Evolutionary conservation across 2,797 vertebrate genomes (phyloP).

Genomic region (Microctenopoma stevenorrisi): DNA sequence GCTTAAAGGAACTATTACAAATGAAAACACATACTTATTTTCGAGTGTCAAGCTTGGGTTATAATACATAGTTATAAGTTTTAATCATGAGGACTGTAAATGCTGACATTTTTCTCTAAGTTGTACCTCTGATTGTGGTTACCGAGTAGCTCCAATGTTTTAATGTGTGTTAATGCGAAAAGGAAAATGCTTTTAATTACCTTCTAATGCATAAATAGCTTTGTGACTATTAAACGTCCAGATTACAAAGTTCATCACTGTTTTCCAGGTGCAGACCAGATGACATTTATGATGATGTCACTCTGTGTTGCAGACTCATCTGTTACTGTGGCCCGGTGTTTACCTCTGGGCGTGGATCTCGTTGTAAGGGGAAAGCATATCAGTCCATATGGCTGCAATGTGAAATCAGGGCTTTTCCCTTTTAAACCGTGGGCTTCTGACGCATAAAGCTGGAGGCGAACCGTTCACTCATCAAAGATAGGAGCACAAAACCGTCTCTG

Average conservation of each 20-base stretch:
- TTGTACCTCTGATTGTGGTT: background rate
- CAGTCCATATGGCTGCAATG: slow-evolving; percentile 62
- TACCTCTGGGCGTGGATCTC: slow-evolving; percentile 48
- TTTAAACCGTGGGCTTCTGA: slow-evolving; percentile 62
- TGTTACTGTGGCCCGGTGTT: slow-evolving; percentile 46
- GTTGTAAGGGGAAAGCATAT: slow-evolving; percentile 21
- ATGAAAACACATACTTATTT: slow-evolving; percentile 36
- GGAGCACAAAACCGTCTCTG: slow-evolving; percentile 51
- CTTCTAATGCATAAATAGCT: slow-evolving; percentile 32
- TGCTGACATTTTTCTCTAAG: background rate
- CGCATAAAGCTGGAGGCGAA: slow-evolving; percentile 57
- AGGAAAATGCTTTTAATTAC: slow-evolving; percentile 21
- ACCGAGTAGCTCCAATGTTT: background rate
- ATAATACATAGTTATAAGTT: slow-evolving; percentile 2
- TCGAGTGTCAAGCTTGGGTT: background rate
- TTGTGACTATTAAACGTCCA: slow-evolving; percentile 26
- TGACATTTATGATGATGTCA: slow-evolving; percentile 56
- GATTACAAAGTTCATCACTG: slow-evolving; percentile 24
- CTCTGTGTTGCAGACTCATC: slow-evolving; percentile 26
- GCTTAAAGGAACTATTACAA: slow-evolving; percentile 35
- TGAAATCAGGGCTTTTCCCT: slow-evolving; percentile 60
- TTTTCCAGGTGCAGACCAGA: slow-evolving; percentile 54
- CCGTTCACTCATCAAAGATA: slow-evolving; percentile 67
- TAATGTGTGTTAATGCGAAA: slow-evolving; percentile 8
- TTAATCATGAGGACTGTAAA: slow-evolving; percentile 8